A percentile compares a stretch with the other conserved stretches of the same genome.
These are phyloP conservation scores for Nebria ingens DNA, from an alignment of 1,140 invertebrate species.

Conservation along the genomic window DNA sequence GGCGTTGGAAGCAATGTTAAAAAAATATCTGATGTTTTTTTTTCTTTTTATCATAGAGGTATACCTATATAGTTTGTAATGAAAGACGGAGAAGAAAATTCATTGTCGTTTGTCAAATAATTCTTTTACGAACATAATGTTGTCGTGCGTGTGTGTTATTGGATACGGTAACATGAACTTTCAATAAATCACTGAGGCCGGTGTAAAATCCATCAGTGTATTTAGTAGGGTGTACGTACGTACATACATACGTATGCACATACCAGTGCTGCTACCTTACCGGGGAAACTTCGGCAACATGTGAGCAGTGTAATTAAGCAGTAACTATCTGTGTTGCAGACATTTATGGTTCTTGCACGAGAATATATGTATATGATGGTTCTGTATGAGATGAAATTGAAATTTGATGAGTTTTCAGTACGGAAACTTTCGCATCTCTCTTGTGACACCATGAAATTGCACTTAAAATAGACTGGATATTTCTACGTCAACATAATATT, in stretches of 20 bases:
- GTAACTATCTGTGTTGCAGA: slow-evolving; percentile 9
- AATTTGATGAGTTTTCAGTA: slow-evolving; percentile 7
- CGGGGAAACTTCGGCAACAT: slow-evolving; percentile 3
- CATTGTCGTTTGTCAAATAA: too few relatives aligned
- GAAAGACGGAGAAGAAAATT: too few relatives aligned
- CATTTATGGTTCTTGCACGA: slow-evolving; percentile 7
- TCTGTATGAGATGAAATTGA: background rate
- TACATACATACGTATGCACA: too few relatives aligned
- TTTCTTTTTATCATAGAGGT: too few relatives aligned
- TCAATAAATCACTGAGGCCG: background rate
- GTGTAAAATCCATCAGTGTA: slow-evolving; percentile 9
- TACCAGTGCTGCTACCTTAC: background rate
- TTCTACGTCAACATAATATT: background rate
- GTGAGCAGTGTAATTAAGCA: slow-evolving; percentile 8
- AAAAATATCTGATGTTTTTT: too few relatives aligned
- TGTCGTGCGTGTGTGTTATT: too few relatives aligned
- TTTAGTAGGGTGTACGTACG: background rate
- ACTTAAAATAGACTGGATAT: background rate
- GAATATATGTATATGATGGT: slow-evolving; percentile 9
- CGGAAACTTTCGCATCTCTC: background rate
- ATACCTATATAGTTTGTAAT: too few relatives aligned
- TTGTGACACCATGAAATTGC: background rate
- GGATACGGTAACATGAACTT: background rate
- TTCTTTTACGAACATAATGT: too few relatives aligned
- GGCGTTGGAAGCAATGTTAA: too few relatives aligned